phyloP scores from a whole-genome alignment of 2,888 invertebrate genomes.

The Ellobium chinense region DNA sequence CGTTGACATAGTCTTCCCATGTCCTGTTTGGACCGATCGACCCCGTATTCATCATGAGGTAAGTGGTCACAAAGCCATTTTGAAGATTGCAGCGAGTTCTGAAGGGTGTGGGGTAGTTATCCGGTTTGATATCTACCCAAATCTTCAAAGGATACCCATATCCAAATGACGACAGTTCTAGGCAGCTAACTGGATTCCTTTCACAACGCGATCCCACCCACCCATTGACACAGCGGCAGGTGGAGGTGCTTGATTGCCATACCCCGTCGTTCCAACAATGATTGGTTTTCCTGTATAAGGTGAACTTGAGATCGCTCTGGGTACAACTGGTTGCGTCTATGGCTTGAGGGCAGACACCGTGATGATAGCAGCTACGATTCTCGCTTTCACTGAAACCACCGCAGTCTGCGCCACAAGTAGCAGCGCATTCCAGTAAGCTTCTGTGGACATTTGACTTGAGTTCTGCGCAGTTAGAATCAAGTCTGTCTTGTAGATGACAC shows the following conservation, averaged over 20 bases:
- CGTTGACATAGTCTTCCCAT: background rate
- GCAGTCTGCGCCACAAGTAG: background rate
- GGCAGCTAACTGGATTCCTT: background rate
- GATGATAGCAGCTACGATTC: background rate
- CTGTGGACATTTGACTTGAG: background rate
- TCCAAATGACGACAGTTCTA: background rate
- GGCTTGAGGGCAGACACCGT: background rate
- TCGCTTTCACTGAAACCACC: background rate
- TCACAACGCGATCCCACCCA: slow-evolving; percentile 1
- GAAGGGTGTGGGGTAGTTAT: background rate
- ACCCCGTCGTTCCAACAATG: background rate
- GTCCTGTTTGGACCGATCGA: background rate
- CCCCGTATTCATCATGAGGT: background rate
- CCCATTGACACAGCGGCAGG: background rate
- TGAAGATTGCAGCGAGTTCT: background rate
- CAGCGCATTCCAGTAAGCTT: background rate
- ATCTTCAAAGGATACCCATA: background rate
- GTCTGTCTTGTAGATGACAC: background rate
- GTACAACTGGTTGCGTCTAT: background rate
- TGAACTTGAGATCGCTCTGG: background rate
- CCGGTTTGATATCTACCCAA: background rate
- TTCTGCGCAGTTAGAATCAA: background rate
- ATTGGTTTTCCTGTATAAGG: background rate
- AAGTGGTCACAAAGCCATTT: background rate
- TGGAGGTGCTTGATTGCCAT: background rate